Evolutionary conservation across 2,888 invertebrate species (phyloP).

Genomic region (Onthophagus sagittarius): DNA sequence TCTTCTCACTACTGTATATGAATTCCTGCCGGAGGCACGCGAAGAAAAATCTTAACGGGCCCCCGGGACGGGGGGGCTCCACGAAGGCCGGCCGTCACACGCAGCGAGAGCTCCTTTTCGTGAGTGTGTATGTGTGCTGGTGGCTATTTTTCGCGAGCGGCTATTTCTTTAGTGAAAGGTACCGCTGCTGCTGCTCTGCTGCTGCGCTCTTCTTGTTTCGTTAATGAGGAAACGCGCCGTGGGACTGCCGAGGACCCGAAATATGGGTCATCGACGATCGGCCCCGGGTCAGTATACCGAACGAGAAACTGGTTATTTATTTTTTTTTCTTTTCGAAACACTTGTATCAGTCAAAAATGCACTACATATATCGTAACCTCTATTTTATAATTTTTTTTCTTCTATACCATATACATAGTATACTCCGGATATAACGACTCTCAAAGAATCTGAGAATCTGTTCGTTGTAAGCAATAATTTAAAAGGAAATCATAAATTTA

Average conservation of each 20-base stretch:
- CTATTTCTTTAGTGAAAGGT: neutral
- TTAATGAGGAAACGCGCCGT: neutral
- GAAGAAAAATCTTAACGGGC: conserved; percentile 14
- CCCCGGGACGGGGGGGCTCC: neutral
- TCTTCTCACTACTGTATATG: conserved; percentile 30
- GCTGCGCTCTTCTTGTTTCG: neutral
- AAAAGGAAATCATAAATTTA: no score
- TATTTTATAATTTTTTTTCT: no score
- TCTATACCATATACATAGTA: no score
- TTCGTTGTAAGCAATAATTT: no score
- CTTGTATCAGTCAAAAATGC: neutral
- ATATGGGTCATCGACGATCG: neutral
- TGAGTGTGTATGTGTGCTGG: neutral
- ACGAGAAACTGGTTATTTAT: neutral
- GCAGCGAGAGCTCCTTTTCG: neutral
- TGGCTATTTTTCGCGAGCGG: neutral
- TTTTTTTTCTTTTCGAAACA: neutral
- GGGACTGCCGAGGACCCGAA: neutral
- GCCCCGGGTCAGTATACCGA: neutral
- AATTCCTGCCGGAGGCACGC: conserved; percentile 29
- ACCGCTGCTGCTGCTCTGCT: neutral
- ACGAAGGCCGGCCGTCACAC: neutral
- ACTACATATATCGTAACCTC: neutral
- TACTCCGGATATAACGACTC: no score
- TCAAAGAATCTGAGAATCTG: no score